Evolutionary conservation across 2,888 invertebrate species (phyloP), one percentile per base, ranked within the genome.

Genomic region (Cremastinae sp.): DNA sequence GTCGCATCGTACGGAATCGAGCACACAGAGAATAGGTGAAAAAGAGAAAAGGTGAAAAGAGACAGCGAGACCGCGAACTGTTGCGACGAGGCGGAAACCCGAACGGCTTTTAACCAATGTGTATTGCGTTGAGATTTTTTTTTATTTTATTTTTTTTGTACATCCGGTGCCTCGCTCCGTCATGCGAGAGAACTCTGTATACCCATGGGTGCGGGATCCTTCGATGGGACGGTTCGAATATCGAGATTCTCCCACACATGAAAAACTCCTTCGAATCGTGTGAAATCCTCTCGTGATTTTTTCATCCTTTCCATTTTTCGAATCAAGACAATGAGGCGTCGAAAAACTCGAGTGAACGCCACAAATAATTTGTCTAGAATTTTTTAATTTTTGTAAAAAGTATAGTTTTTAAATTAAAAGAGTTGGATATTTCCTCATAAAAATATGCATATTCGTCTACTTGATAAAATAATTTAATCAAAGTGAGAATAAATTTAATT

Each of bases 61-160:
- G 28, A 59, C 43, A n/a, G 51, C 9, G 49, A 59, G 62, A 80
- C 66, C 71, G 53, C 77, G 75, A 79, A 78, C 78, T 79, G 78
- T 61, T 74, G 35, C 65, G 65, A 76, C 70, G 47, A 72, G 76
- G 81, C 85, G 86, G 87, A 87, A 86, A 83, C 79, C 76, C 80
- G 79, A 79, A 78, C 80, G 77, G 75, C 82, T 79, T 84, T 85
- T 85, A 85, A 85, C 84, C 83, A 83, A 83, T 84, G 56, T 72
- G 61, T 68, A 5, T 5, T 28, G 78, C 79, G 49, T 39, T 45
- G 70, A 55, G 74, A 69, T 55, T 43, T 75, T 66, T 56, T 72
- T 9, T 18, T 16, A 41, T 58, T 55, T 56, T 61, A 58, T 80
- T 80, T 82, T 81, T 76, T 74, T 75, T 47, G 20, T 51, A 64